phyloP scores from a whole-genome alignment of 2,797 vertebrate genomes.

The Scyliorhinus canicula region DNA sequence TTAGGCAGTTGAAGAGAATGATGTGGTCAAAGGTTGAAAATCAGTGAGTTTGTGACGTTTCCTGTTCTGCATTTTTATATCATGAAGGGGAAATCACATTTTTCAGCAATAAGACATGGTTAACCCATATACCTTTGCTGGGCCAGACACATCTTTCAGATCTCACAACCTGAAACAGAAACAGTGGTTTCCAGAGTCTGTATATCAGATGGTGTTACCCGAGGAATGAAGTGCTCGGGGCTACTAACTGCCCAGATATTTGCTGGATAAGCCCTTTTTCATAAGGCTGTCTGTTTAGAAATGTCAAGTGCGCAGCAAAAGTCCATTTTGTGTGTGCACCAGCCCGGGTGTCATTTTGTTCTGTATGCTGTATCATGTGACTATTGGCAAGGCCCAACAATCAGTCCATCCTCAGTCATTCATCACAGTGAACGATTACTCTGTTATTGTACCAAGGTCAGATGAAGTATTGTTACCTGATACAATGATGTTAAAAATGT shows the following conservation, averaged over 20 bases:
- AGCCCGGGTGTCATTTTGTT: neutral
- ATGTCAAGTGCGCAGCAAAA: neutral
- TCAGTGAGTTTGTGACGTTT: neutral
- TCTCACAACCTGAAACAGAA: neutral
- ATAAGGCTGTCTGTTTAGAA: neutral
- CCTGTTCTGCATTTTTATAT: neutral
- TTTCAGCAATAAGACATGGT: neutral
- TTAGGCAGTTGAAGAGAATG: neutral
- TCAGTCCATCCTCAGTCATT: neutral
- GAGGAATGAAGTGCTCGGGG: neutral
- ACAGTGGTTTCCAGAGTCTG: neutral
- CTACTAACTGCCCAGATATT: neutral
- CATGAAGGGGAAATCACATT: neutral
- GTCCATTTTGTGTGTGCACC: neutral
- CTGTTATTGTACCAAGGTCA: neutral
- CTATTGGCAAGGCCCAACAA: neutral
- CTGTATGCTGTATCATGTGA: neutral
- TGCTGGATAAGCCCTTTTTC: constrained; percentile 1
- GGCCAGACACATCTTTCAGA: neutral
- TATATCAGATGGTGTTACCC: neutral
- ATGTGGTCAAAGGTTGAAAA: neutral
- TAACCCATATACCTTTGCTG: neutral
- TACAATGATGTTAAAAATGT: neutral
- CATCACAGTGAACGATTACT: neutral
- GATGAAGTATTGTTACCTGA: neutral